Evolutionary conservation across 1,140 invertebrate genomes (phyloP).

Genomic region (Hyles euphorbiae): DNA sequence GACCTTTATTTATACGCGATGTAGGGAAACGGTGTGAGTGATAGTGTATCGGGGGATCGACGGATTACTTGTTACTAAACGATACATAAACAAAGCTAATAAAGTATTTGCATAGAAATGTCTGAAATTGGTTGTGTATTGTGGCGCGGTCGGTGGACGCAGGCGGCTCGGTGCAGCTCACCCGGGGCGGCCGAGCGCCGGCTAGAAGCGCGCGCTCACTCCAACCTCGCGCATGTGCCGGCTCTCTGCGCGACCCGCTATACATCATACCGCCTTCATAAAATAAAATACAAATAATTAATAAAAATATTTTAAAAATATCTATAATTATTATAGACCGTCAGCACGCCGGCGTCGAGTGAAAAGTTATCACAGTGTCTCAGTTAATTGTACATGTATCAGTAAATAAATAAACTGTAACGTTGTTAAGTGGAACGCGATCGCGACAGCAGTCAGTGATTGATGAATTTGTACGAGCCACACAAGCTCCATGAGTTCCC

Average conservation of each 20-base stretch:
- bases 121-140: slow-evolving; percentile 43
- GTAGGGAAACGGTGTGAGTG: slow-evolving; percentile 21
- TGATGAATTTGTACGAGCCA: slow-evolving; percentile 33
- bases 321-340: not conserved
- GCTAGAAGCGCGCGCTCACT: slow-evolving; percentile 37
- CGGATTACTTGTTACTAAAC: slow-evolving; percentile 39
- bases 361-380: slow-evolving; percentile 48
- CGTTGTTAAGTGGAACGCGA: slow-evolving; percentile 33
- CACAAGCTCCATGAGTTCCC: slow-evolving; percentile 42
- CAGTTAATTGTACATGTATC: slow-evolving; percentile 40
- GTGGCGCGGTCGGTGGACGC: slow-evolving; percentile 16
- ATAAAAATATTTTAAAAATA: slow-evolving; percentile 16
- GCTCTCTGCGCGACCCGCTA: slow-evolving; percentile 37
- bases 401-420: slow-evolving; percentile 36
- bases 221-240: slow-evolving; percentile 42
- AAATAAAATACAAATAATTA: slow-evolving; percentile 13
- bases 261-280: slow-evolving; percentile 39
- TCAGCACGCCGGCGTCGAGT: slow-evolving; percentile 38
- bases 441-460: slow-evolving; percentile 29
- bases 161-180: slow-evolving; percentile 6
- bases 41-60: slow-evolving; percentile 41
- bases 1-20: slow-evolving; percentile 35
- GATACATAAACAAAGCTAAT: slow-evolving; percentile 44
- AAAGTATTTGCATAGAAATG: slow-evolving; percentile 37
- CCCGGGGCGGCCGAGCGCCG: slow-evolving; percentile 14